phyloP scores from a whole-genome alignment of 2,888 invertebrate species.

The Dasysyrphus albostriatus region DNA sequence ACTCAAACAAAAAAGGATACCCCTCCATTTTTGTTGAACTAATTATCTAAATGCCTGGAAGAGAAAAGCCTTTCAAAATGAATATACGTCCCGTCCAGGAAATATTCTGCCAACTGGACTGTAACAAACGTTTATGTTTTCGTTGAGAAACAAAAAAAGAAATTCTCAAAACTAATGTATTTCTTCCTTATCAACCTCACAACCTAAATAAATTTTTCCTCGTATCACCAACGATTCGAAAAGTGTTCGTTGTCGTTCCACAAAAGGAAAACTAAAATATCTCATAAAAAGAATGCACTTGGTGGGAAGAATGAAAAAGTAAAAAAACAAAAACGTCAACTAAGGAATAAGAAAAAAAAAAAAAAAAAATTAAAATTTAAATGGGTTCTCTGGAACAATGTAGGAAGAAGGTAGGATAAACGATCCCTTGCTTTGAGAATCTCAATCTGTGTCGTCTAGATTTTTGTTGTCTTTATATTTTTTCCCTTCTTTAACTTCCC shows the following conservation, averaged over 20 bases:
- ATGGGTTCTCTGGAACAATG: slow-evolving; percentile 37
- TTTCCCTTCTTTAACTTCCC: slow-evolving; percentile 22
- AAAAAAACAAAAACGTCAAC: slow-evolving; percentile 27
- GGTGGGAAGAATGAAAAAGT: slow-evolving; percentile 28
- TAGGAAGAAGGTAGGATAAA: slow-evolving; percentile 38
- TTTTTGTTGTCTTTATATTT: neutral
- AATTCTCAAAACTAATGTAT: slow-evolving; percentile 44
- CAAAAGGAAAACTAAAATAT: slow-evolving; percentile 8
- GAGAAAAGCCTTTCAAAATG: slow-evolving; percentile 1
- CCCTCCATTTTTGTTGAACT: slow-evolving; percentile 6
- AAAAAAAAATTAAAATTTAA: slow-evolving; percentile 8
- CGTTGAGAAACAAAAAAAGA: neutral
- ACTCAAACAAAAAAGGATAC: neutral
- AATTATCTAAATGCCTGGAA: slow-evolving; percentile 37
- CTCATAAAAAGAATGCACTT: slow-evolving; percentile 53
- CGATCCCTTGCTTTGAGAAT: slow-evolving; percentile 49
- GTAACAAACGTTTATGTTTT: slow-evolving; percentile 12
- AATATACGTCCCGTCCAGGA: neutral
- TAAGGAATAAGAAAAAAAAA: neutral
- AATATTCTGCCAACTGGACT: slow-evolving; percentile 32
- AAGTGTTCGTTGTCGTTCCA: neutral
- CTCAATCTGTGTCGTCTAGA: slow-evolving; percentile 40
- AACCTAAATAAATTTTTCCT: slow-evolving; percentile 59
- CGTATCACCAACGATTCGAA: slow-evolving; percentile 18
- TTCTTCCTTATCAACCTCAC: slow-evolving; percentile 60